Conservation (phyloP, 1,140 invertebrate genomes). For the Telenomus remus region DNA sequence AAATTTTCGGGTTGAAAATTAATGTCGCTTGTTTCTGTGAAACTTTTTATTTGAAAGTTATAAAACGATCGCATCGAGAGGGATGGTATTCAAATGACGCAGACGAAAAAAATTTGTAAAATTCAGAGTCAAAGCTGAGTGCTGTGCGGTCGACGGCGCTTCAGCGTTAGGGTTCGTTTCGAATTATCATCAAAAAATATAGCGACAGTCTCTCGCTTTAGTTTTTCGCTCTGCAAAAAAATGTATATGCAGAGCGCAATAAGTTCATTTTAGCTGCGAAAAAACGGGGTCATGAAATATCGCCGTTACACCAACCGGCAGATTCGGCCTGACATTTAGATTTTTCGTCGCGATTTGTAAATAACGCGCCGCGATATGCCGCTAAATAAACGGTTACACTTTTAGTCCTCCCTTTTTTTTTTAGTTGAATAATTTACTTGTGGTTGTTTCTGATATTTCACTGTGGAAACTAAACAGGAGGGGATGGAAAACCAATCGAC, state of each 20-base stretch:
- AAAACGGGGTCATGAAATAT: conserved; percentile 60
- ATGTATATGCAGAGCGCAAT: conserved; percentile 31
- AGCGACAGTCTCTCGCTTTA: conserved; percentile 6
- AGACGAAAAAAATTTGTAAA: conserved; percentile 4
- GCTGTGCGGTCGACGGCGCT: background rate
- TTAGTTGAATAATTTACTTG: background rate
- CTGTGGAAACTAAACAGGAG: no score
- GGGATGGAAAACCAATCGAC: no score
- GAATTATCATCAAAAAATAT: conserved; percentile 29
- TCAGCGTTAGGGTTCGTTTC: conserved; percentile 8
- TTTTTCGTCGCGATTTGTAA: conserved; percentile 36
- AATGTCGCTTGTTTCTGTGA: no score
- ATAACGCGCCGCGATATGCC: no score
- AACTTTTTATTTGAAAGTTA: no score
- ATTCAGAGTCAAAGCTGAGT: no score
- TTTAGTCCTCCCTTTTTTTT: no score
- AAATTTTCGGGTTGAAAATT: background rate
- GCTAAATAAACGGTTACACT: no score
- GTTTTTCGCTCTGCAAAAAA: conserved; percentile 14
- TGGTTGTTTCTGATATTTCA: conserved; percentile 3
- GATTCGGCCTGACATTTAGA: conserved; percentile 50
- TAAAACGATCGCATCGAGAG: no score
- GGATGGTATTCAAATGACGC: no score
- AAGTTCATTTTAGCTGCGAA: conserved; percentile 32
- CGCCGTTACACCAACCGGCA: conserved; percentile 65